Evolutionary conservation across 2,888 invertebrate species (phyloP), one percentile per base, ranked within the genome.

Genomic region (Megastigmus dorsalis): DNA sequence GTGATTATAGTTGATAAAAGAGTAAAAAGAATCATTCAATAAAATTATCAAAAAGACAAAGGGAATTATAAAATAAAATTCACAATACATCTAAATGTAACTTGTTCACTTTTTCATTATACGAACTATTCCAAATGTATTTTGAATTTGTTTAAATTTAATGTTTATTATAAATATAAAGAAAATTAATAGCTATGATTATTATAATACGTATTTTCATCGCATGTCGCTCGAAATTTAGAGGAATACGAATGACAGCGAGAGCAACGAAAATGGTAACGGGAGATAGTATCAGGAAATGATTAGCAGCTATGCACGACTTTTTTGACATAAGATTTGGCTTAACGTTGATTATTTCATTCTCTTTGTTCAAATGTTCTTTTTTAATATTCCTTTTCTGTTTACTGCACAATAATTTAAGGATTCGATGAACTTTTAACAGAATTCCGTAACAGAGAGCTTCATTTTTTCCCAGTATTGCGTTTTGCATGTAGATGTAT

Each of bases 211-310:
- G 72, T 79, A 76, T 80, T 80, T 80, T 79, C 78, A 79, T 81
- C 78, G 79, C 80, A 80, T 80, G 80, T 78, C 80, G 78, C 79
- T 79, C 79, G 75, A 80, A 76, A 75, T 79, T 79, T 80, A 81
- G 81, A 81, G 80, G 80, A 80, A 80, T 80, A 80, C 80, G 77
- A 82, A 82, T 82, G 82, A 83, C 82, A 82, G 79, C 82, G 82
- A 83, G 82, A 82, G 78, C 82, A 82, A 81, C 82, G 82, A 82
- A 78, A 82, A 83, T 81, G 83, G 82, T 83, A 82, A 83, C 81
- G 81, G 81, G 81, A 80, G 80, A 81, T 78, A 76, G 81, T 78
- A 79, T 78, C 78, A 80, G 79, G 79, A 81, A 78, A 80, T 81
- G 73, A 79, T 80, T 80, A 79, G 80, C 79, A 80, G 74, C 79